Base-by-base conservation (phyloP, 2,113 vertebrate species). In the Oreocharis arfaki region DNA sequence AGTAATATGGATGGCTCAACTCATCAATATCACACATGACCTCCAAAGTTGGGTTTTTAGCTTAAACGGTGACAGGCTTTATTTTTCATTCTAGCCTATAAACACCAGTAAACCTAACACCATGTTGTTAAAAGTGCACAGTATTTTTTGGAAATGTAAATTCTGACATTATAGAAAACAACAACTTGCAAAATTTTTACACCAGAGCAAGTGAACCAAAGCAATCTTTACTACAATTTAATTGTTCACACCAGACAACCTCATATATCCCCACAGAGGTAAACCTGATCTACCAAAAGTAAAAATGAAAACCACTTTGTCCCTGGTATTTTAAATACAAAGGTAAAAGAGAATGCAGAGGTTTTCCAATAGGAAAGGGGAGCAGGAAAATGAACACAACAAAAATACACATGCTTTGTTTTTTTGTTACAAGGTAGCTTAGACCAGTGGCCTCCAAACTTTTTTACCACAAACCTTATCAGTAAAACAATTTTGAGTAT, bases 201-300 rank as follows among this genome's bases (percentile, higher is more conserved):
- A 91, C 13, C 5, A 56, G 16, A 84, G 69, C 22, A 83, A 74
- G 2, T 13, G 16, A 70, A 80, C 37, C 46, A 81, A 87, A 78
- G 56, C 56, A 55, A 70, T 78, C 41, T 94, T 95, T 68, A 37
- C 20, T 23, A 42, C 8, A 68, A n/a, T 28, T 59, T 42, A 39
- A 24, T 22, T 75, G 22, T 28, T 74, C 35, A 55, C 8, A 46
- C 16, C 23, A 64, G 33, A 50, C 13, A 52, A 47, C n/a, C 8
- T 53, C n/a, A 74, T 0, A 1, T 37, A 55, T 4, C n/a, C 13
- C 13, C 13, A 5, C 2, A 23, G 27, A 52, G 11, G 41, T 63
- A 81, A 95, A 70, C 4, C 27, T 52, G 19, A 88, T 41, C 26
- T 74, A 52, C 28, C 56, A 9, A 55, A 70, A 80, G 11, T 20